Percentiles rank a stretch among this genome's conserved stretches.
These are phyloP conservation scores for Clarias fuscus DNA, from an alignment of 2,797 vertebrate genomes.

Conservation along the genomic window DNA sequence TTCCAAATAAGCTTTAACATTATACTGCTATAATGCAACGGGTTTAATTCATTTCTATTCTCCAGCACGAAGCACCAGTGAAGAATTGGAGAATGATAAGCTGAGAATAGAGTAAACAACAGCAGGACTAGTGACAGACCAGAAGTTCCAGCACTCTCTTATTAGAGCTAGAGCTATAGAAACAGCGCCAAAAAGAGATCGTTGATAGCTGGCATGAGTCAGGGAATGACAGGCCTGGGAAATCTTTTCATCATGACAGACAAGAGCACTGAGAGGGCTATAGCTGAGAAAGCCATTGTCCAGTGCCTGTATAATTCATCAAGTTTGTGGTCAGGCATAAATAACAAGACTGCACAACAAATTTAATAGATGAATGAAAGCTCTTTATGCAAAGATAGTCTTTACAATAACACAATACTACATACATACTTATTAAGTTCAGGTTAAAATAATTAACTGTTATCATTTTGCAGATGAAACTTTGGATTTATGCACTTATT, in stretches of 20 bases:
- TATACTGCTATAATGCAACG: slow-evolving; percentile 1
- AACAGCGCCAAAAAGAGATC: slow-evolving; percentile 21
- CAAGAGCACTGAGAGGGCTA: neutral
- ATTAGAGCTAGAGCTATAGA: slow-evolving; percentile 17
- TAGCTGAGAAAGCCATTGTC: neutral
- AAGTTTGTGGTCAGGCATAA: neutral
- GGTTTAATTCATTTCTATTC: neutral
- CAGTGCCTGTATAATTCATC: neutral
- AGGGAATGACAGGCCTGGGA: slow-evolving; percentile 22
- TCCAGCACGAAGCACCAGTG: slow-evolving; percentile 52
- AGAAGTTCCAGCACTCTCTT: slow-evolving; percentile 17
- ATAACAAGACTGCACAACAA: neutral
- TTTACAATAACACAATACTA: neutral
- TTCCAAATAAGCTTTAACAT: slow-evolving; percentile 6
- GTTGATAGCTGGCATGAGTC: slow-evolving; percentile 12
- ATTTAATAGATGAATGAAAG: neutral
- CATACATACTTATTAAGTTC: neutral
- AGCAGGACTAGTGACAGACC: slow-evolving; percentile 46
- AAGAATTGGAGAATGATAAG: slow-evolving; percentile 60
- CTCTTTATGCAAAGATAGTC: neutral
- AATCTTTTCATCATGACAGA: slow-evolving; percentile 38
- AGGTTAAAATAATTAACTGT: neutral
- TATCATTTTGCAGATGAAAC: neutral
- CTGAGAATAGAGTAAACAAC: slow-evolving; percentile 57
- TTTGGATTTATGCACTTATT: neutral